Conservation (phyloP, 2,888 invertebrate species). For the Aelia acuminata region DNA sequence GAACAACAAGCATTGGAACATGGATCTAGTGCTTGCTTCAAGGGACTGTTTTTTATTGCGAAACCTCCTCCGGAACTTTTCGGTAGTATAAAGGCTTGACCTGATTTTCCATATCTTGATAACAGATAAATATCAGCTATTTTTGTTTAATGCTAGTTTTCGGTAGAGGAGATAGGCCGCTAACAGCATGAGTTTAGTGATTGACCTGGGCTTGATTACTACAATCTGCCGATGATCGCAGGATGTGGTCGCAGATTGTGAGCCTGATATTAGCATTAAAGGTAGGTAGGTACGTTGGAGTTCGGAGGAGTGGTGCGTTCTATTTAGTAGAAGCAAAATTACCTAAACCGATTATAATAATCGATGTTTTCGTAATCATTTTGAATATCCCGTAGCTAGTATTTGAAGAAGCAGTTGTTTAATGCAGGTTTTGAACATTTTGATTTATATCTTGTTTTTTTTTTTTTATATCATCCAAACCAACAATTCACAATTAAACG, state of each 20-base stretch:
- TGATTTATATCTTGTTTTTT: not conserved
- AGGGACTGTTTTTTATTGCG: not conserved
- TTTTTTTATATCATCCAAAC: not conserved
- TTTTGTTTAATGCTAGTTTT: not conserved
- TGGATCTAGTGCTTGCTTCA: too few species aligned
- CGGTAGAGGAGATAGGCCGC: not conserved
- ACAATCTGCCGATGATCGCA: not conserved
- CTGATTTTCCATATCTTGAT: not conserved
- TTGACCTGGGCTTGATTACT: not conserved
- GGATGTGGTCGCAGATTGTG: conserved; percentile 39
- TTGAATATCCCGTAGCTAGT: not conserved
- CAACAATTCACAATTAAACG: too few species aligned
- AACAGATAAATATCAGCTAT: conserved; percentile 22
- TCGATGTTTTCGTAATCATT: not conserved
- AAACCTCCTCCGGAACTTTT: not conserved
- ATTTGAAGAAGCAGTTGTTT: not conserved
- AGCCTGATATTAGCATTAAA: conserved; percentile 6
- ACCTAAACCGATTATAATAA: not conserved
- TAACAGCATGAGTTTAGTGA: conserved; percentile 13
- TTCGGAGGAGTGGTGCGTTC: not conserved
- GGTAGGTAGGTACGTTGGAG: not conserved
- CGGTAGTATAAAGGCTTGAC: not conserved
- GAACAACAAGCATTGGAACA: too few species aligned
- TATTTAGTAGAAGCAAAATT: not conserved
- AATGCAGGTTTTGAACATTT: not conserved